Evolutionary conservation across 2,797 vertebrate genomes (phyloP), one percentile per base, ranked within the genome.

Genomic region (Percopsis omiscomaycus): DNA sequence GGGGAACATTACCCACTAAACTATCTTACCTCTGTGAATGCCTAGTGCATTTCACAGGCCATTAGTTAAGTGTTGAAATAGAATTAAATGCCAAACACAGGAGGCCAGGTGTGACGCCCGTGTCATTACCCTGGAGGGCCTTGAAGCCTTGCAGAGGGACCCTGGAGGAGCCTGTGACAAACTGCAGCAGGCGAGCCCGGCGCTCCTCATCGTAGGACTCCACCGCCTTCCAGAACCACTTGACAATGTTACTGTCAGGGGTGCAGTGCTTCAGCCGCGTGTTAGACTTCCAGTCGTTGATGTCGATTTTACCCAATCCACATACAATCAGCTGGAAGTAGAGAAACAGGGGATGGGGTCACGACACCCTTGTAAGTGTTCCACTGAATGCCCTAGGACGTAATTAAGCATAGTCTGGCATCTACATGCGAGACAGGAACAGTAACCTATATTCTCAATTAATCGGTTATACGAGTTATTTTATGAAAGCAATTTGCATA

Each of bases 201-300:
- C 96, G 90, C 81, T 99, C 97, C 81, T 99, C 97, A 12, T 99
- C 97, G 11, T 97, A 98, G 0, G 95, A 92, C 90, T 99, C 97
- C 89, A 99, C 97, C 0, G 95, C 96, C 73, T 96, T 96, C 97
- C 97, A 99, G 92, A 99, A 99, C 97, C 97, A 99, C 77, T 97
- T 97, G 32, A 99, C 97, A 0, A 94, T 94, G 83, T 95, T 97
- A 91, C 95, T 98, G 85, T 99, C 97, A 0, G 93, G 88, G 0
- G 96, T 98, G 88, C 97, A 99, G 92, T 99, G 97, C 89, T 99
- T 99, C 88, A 99, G 94, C 60, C 97, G 93, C 0, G 97, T 99
- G 83, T 98, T 99, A 62, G 94, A 91, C 88, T 97, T 98, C 97
- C 97, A 99, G 92, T 99, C 97, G 1, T 91, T 93, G 64, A 99